Percentiles rank a stretch among this genome's conserved stretches.
Evolutionary conservation across 2,797 vertebrate genomes (phyloP).

Genomic region (Sylvilagus floridanus): DNA sequence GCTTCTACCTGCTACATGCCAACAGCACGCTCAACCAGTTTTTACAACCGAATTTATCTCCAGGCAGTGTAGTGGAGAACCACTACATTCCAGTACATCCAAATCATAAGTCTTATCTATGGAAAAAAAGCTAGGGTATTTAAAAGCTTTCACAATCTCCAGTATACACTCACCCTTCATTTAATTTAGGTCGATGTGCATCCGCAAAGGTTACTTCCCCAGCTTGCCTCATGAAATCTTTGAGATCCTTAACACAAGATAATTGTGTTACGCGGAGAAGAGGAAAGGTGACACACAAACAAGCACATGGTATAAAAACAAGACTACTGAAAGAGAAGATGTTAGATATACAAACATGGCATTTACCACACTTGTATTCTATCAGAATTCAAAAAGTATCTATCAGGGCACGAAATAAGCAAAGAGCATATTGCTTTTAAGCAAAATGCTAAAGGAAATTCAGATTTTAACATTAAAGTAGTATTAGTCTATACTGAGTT

Average conservation of each 20-base stretch:
- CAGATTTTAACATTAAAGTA: conserved; percentile 84
- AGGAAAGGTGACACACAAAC: conserved; percentile 73
- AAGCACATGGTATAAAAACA: conserved; percentile 86
- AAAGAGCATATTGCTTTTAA: conserved; percentile 88
- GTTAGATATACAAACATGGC: conserved; percentile 89
- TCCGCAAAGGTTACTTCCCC: conserved; percentile 99
- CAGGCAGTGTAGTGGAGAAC: background rate
- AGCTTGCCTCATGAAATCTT: conserved; percentile 99
- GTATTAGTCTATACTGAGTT: conserved; percentile 86
- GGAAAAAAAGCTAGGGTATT: conserved; percentile 76
- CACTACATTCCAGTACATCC: background rate
- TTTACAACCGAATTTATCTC: background rate
- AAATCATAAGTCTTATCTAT: background rate
- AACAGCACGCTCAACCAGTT: background rate
- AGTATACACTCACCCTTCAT: conserved; percentile 93
- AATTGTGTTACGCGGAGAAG: conserved; percentile 84
- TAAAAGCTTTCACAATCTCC: conserved; percentile 92
- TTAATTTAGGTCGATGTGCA: conserved; percentile 97
- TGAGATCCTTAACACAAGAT: conserved; percentile 96
- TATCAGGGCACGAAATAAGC: conserved; percentile 90
- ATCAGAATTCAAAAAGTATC: conserved; percentile 86
- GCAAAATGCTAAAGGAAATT: conserved; percentile 86
- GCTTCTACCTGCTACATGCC: background rate
- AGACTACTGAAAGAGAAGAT: conserved; percentile 88
- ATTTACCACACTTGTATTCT: conserved; percentile 88